Evolutionary conservation across 2,797 vertebrate genomes (phyloP).

Genomic region (Saxicola maurus): DNA sequence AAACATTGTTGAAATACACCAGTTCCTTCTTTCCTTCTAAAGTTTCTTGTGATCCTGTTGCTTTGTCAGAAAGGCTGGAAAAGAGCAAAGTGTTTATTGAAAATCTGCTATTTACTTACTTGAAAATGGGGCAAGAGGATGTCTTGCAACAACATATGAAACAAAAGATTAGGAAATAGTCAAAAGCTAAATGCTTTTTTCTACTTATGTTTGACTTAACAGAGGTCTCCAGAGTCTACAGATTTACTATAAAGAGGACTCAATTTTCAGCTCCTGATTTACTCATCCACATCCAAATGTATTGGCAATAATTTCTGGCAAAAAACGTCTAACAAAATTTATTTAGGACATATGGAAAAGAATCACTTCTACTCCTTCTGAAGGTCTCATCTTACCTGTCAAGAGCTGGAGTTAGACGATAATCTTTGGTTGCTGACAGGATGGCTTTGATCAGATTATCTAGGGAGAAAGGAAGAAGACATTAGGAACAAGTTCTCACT

Average conservation of each 20-base stretch:
- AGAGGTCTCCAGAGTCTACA: background rate
- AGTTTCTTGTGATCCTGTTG: background rate
- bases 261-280: background rate
- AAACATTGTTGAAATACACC: background rate
- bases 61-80: background rate
- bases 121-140: background rate
- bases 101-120: background rate
- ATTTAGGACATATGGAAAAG: background rate
- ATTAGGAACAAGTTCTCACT: constrained; percentile 3
- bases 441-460: constrained; percentile 83
- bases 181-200: background rate
- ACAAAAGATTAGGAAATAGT: background rate
- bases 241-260: background rate
- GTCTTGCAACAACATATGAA: background rate
- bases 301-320: background rate
- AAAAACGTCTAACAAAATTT: background rate
- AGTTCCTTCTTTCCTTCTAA: background rate
- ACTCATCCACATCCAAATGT: background rate
- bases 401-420: constrained; percentile 76
- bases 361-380: background rate
- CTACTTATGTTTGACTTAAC: background rate
- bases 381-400: constrained; percentile 71
- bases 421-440: constrained; percentile 82
- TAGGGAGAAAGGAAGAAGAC: constrained; percentile 54
- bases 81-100: background rate